These are phyloP conservation scores for Celastrina argiolus DNA, from an alignment of 2,888 invertebrate species.

Conservation along the genomic window DNA sequence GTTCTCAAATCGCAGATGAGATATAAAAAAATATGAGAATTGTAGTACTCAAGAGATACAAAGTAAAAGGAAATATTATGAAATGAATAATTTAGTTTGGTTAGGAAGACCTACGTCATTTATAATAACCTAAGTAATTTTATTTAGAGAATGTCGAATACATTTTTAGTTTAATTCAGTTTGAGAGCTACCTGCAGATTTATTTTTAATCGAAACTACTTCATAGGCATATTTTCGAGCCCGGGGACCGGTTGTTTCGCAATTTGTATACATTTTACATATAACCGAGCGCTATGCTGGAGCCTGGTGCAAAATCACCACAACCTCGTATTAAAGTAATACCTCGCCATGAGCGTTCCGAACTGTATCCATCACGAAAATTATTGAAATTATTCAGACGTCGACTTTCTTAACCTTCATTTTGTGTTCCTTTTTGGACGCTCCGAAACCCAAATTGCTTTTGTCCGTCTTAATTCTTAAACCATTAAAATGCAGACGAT, in stretches of 20 bases:
- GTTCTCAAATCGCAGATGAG: not conserved
- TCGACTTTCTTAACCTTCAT: slow-evolving; percentile 30
- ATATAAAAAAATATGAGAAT: no score
- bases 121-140: no score
- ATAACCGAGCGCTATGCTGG: slow-evolving; percentile 44
- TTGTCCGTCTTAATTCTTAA: slow-evolving; percentile 31
- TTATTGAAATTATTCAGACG: slow-evolving; percentile 56
- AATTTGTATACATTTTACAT: slow-evolving; percentile 52
- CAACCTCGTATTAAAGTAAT: slow-evolving; percentile 63
- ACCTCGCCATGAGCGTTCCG: slow-evolving; percentile 51
- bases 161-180: slow-evolving; percentile 20
- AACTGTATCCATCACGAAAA: slow-evolving; percentile 59
- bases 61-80: no score
- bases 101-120: no score
- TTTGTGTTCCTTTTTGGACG: slow-evolving; percentile 39
- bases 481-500: slow-evolving; percentile 9
- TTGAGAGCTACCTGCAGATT: not conserved
- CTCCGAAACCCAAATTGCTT: slow-evolving; percentile 38
- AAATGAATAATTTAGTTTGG: no score
- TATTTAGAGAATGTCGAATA: no score
- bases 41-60: no score
- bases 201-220: slow-evolving; percentile 45
- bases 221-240: slow-evolving; percentile 44
- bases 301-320: slow-evolving; percentile 45
- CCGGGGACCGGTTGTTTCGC: slow-evolving; percentile 57